Percentiles rank a stretch among this genome's conserved stretches.
Evolutionary conservation across 2,113 vertebrate genomes (phyloP).

Genomic region (Neolamprologus brichardi): DNA sequence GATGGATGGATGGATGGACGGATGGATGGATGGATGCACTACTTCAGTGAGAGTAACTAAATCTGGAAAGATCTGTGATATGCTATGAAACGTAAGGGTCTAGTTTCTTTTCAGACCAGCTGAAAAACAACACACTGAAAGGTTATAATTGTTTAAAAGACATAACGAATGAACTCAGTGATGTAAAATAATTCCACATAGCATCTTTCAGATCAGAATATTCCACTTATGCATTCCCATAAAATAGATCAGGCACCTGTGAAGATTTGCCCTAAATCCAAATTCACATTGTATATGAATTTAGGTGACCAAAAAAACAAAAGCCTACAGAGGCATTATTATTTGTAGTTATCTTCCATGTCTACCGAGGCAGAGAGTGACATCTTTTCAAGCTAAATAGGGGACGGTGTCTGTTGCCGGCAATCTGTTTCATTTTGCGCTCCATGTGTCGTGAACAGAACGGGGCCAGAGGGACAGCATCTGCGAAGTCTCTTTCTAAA

Average conservation of each 20-base stretch:
- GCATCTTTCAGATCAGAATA: not conserved
- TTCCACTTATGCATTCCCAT: not conserved
- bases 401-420: not conserved
- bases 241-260: not conserved
- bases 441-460: constrained; percentile 2
- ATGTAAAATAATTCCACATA: not conserved
- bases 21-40: accelerated
- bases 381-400: not conserved
- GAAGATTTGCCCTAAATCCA: not conserved
- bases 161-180: not conserved
- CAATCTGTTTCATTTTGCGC: constrained; percentile 18
- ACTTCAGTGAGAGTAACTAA: not conserved
- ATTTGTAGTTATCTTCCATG: not conserved
- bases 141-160: not conserved
- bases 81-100: not conserved
- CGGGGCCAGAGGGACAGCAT: not conserved
- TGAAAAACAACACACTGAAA: not conserved
- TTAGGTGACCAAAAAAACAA: not conserved
- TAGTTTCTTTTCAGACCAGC: not conserved
- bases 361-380: not conserved
- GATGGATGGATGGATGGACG: too few species aligned
- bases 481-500: constrained; percentile 16
- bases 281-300: not conserved
- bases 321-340: not conserved
- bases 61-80: not conserved